Percentiles rank a stretch among this genome's conserved stretches.
These are phyloP conservation scores for Aromia moschata DNA, from an alignment of 2,888 invertebrate species.

Conservation along the genomic window DNA sequence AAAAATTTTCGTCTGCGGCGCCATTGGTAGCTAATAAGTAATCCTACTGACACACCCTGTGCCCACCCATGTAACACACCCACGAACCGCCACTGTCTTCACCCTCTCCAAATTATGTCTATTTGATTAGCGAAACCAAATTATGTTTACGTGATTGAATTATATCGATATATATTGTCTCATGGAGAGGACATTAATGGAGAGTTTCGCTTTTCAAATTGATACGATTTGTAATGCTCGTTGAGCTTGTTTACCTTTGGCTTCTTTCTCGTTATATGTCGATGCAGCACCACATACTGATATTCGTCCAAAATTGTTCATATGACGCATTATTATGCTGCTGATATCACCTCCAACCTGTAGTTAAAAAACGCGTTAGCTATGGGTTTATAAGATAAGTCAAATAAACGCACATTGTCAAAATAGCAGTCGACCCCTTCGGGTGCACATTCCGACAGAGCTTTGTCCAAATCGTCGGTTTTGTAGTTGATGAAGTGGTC, in stretches of 20 bases:
- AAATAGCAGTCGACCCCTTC: constrained; percentile 79
- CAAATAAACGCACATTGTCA: constrained; percentile 72
- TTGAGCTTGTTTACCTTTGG: constrained; percentile 34
- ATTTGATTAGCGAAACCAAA: too few species aligned
- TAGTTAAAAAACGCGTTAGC: constrained; percentile 15
- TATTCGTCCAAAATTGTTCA: constrained; percentile 73
- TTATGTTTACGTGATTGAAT: too few species aligned
- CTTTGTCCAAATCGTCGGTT: constrained; percentile 65
- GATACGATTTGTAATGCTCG: too few species aligned
- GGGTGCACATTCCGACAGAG: constrained; percentile 70
- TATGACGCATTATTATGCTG: constrained; percentile 68
- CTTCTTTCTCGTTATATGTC: constrained; percentile 71
- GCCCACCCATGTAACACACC: too few species aligned
- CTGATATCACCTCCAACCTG: constrained; percentile 77
- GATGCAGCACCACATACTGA: constrained; percentile 78
- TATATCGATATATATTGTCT: too few species aligned
- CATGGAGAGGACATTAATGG: too few species aligned
- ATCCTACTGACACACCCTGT: too few species aligned
- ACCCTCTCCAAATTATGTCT: too few species aligned
- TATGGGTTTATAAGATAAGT: constrained; percentile 1
- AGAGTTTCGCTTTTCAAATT: too few species aligned
- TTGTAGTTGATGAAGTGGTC: constrained; percentile 79
- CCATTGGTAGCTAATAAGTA: too few species aligned
- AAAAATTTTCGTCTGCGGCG: too few species aligned
- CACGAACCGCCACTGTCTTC: too few species aligned